Evolutionary conservation across 2,888 invertebrate genomes (phyloP).

Genomic region (Agrochola circellaris): DNA sequence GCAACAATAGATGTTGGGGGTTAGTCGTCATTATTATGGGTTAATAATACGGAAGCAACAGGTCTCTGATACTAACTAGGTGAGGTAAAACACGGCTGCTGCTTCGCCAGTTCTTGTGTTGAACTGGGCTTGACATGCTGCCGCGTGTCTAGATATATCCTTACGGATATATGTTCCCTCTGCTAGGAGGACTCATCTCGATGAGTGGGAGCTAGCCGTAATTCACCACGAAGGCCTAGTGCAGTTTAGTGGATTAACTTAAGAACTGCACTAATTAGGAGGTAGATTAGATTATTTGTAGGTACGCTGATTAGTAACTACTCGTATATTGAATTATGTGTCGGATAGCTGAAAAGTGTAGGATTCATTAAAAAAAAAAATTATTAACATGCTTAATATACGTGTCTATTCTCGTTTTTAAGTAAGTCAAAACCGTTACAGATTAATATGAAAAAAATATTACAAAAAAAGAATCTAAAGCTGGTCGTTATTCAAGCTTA

Average conservation of each 20-base stretch:
- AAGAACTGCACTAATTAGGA: constrained; percentile 17
- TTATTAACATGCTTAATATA: background rate
- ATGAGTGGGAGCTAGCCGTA: background rate
- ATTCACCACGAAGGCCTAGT: background rate
- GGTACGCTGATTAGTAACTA: background rate
- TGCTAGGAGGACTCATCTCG: background rate
- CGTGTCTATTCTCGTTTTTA: constrained; percentile 13
- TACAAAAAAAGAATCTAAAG: background rate
- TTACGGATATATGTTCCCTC: background rate
- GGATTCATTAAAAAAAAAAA: too few species aligned
- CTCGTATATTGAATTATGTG: constrained; percentile 12
- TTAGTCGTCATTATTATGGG: background rate
- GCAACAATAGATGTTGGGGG: background rate
- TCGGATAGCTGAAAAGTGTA: background rate
- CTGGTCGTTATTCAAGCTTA: background rate
- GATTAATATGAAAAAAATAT: background rate
- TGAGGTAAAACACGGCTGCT: too few species aligned
- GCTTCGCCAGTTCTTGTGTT: too few species aligned
- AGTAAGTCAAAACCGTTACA: background rate
- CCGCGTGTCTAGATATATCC: too few species aligned
- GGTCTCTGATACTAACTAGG: background rate
- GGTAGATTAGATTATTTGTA: constrained; percentile 5
- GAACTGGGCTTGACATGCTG: too few species aligned
- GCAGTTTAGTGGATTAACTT: background rate
- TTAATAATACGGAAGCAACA: constrained; percentile 21